Base-by-base conservation (phyloP, 2,888 invertebrate genomes). In the Stenchaetothrips biformis region DNA sequence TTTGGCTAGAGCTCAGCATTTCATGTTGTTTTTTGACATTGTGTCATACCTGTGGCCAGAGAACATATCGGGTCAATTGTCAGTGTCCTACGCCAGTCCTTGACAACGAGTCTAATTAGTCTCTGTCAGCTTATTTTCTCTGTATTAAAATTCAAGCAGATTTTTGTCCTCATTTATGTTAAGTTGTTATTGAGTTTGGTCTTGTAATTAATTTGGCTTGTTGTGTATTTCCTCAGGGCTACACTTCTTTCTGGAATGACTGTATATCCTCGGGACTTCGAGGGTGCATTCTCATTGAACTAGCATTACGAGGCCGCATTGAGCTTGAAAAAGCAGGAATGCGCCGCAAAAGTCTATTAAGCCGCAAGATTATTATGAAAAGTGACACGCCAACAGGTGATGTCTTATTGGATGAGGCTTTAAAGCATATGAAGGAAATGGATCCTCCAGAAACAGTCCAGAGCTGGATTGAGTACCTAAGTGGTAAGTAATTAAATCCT, bases 241-340 rank as follows among this genome's bases (percentile, higher is more conserved):
- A 98, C 90, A 98, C 98, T 86, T 99, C 99, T 81, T 99, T 99
- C 89, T 99, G 99, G 99, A 99, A 99, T 89, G 99, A 99, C 89
- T 99, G 99, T 89, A 99, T 99, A 91, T 99, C 99, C 84, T 98
- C 98, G 85, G 99, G 99, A 77, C 90, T 99, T 83, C 92, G 99
- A 85, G 99, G 99, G 82, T 99, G 99, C 88, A 99, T 99, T 86
- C 90, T 99, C 84, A 97, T 99, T 84, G 99, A 99, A 89, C 90
- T 99, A 85, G 97, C 97, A 13, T 89, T 99, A 82, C 91, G 98
- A 85, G 98, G 98, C 78, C 93, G 99, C 82, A 92, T 99, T 82
- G 98, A 98, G 89, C 89, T 99, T 85, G 99, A 99, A 88, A 94
- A 94, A 86, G 95, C 97, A 85, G 99, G 99, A 78, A 97, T 99